Percentiles rank a stretch among this genome's conserved stretches.
These are phyloP conservation scores for Zhuqinia jingwanae DNA, from an alignment of 2,888 invertebrate species.

Conservation along the genomic window DNA sequence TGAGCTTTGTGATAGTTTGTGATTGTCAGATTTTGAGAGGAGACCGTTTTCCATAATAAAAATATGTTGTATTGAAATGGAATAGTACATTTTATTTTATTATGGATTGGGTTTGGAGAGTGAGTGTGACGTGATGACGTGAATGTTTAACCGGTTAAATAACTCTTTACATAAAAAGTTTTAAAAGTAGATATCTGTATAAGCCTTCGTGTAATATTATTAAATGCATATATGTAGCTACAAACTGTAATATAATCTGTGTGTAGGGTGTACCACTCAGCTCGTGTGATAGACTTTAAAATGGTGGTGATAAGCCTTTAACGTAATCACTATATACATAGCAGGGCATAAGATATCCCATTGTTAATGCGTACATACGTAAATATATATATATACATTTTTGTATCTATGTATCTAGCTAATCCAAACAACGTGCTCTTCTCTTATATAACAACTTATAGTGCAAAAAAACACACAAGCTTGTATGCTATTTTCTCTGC, in stretches of 20 bases:
- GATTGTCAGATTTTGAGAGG: too few species aligned
- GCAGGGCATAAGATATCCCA: not conserved
- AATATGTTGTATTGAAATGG: too few species aligned
- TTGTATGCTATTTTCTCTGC: slow-evolving; percentile 9
- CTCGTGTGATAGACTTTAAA: slow-evolving; percentile 17
- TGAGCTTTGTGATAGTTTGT: too few species aligned
- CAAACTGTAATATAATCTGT: not conserved
- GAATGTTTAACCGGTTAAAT: slow-evolving; percentile 60
- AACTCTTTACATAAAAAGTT: slow-evolving; percentile 38
- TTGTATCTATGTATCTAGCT: too few species aligned
- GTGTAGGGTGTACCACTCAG: not conserved
- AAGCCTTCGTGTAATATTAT: not conserved
- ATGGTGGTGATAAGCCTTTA: slow-evolving; percentile 16
- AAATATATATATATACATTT: too few species aligned
- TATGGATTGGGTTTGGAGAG: too few species aligned
- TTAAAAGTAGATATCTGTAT: slow-evolving; percentile 7
- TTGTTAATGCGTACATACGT: too few species aligned
- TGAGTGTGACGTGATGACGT: slow-evolving; percentile 47
- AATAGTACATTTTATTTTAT: too few species aligned
- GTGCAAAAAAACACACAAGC: slow-evolving; percentile 43
- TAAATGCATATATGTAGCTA: slow-evolving; percentile 13
- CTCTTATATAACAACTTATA: not conserved
- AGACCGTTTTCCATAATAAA: too few species aligned
- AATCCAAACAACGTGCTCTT: slow-evolving; percentile 25
- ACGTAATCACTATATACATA: slow-evolving; percentile 6